Evolutionary conservation across 37 sponge, comb jelly and placozoan species (phyloP).

Genomic region (Petrosia ficiformis): DNA sequence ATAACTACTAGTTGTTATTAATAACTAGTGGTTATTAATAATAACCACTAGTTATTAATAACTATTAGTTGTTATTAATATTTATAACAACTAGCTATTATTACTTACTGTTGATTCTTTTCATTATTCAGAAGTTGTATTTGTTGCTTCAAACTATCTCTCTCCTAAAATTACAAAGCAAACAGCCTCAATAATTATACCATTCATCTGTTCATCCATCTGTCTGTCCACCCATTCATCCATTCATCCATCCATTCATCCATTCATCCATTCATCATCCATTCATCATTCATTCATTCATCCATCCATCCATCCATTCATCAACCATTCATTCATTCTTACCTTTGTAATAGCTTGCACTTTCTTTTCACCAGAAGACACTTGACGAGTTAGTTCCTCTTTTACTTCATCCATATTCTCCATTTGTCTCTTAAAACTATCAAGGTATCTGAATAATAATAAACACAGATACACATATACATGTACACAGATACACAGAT

Average conservation of each 20-base stretch:
- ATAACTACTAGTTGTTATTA: no score
- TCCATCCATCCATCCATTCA: no score
- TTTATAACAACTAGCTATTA: constrained; percentile 2
- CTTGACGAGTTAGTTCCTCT: constrained; percentile 62
- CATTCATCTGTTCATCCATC: no score
- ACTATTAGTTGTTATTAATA: background rate
- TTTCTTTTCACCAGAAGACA: constrained; percentile 67
- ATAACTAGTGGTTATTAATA: no score
- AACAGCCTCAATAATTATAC: background rate
- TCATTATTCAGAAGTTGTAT: constrained; percentile 45
- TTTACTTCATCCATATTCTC: constrained; percentile 47
- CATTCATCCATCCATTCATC: no score
- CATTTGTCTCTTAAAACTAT: constrained; percentile 25
- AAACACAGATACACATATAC: constrained; percentile 5
- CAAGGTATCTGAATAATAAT: background rate
- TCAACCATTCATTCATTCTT: background rate
- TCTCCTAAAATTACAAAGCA: constrained; percentile 47
- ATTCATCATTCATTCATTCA: no score
- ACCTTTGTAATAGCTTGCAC: constrained; percentile 62
- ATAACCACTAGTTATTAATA: no score
- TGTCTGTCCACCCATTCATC: no score
- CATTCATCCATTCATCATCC: no score
- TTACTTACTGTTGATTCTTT: constrained; percentile 49
- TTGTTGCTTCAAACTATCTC: constrained; percentile 71
- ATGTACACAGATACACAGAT: constrained; percentile 15